Evolutionary conservation across 2,113 vertebrate species (phyloP).

Genomic region (Oncorhynchus kisutch): DNA sequence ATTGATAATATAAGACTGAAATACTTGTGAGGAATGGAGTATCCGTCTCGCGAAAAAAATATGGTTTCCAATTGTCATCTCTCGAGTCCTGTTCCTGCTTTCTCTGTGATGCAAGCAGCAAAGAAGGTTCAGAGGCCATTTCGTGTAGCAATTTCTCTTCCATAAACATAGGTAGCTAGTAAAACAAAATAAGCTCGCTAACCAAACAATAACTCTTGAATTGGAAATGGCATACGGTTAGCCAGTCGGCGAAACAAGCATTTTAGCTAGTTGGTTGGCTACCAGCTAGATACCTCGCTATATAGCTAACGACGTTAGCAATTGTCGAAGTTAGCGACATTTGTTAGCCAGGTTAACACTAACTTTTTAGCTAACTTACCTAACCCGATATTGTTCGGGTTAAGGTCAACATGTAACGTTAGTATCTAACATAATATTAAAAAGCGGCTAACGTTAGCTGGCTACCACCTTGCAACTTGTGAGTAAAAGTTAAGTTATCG

Average conservation of each 20-base stretch:
- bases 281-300: slow-evolving; percentile 8
- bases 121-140: slow-evolving; percentile 68
- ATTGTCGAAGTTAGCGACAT: background rate
- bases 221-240: background rate
- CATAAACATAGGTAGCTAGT: slow-evolving; percentile 41
- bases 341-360: too few species aligned
- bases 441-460: too few species aligned
- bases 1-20: slow-evolving; percentile 39
- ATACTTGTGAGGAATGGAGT: slow-evolving; percentile 31
- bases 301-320: slow-evolving; percentile 41
- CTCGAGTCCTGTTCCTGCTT: slow-evolving; percentile 72
- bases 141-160: slow-evolving; percentile 51
- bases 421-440: too few species aligned
- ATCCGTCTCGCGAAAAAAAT: slow-evolving; percentile 54
- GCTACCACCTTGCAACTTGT: too few species aligned
- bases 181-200: slow-evolving; percentile 43
- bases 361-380: too few species aligned
- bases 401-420: too few species aligned
- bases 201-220: slow-evolving; percentile 9
- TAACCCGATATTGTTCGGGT: too few species aligned
- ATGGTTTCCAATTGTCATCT: slow-evolving; percentile 55
- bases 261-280: background rate
- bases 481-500: too few species aligned
- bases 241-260: slow-evolving; percentile 21
- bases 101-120: slow-evolving; percentile 52